Evolutionary conservation across 2,888 invertebrate genomes (phyloP), one percentile per base, ranked within the genome.

Genomic region (Ditylenchus weischeri): DNA sequence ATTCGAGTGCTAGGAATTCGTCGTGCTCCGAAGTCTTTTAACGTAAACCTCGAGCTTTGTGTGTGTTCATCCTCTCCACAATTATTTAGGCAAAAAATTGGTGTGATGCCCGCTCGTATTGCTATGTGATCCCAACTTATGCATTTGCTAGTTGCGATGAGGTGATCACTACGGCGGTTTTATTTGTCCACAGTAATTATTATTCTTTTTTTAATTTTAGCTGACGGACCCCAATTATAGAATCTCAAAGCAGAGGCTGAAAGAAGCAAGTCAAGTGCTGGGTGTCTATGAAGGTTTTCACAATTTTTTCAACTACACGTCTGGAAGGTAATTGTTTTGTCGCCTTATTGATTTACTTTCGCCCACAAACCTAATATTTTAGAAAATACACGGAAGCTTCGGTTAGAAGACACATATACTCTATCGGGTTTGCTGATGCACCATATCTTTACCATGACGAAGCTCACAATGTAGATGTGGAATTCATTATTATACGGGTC

Each of bases 251-350:
- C 89, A 90, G 60, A 87, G 87, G 64, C 82, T 90, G 35, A 86
- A 87, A 48, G 86, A 87, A 82, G 86, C 94, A 0, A 89, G 89
- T 78, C 86, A 88, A 43, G 84, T 90, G 13, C 84, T 98, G 38
- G 86, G 87, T 75, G 84, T 88, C 62, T 95, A 89, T 83, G 87
- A 89, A 58, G 88, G 88, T 64, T 87, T 87, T 0, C 92, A 92
- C 83, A 91, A 92, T 84, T 98, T 90, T 84, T 95, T 95, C 84
- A 99, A 98, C 86, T 99, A 93, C 82, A 98, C 98, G 0, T 90
- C 92, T 62, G 90, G 90, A 83, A 90, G 91, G 92, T 91, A 85
- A 87, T 29, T 29, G 51, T 63, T 43, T 15, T 43, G 43, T 43
- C 3, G 8, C 8, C 43, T 43, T 2, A 43, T 8, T 43, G 29